Conservation (phyloP, 2,113 vertebrate species). For the Semnornis frantzii region DNA sequence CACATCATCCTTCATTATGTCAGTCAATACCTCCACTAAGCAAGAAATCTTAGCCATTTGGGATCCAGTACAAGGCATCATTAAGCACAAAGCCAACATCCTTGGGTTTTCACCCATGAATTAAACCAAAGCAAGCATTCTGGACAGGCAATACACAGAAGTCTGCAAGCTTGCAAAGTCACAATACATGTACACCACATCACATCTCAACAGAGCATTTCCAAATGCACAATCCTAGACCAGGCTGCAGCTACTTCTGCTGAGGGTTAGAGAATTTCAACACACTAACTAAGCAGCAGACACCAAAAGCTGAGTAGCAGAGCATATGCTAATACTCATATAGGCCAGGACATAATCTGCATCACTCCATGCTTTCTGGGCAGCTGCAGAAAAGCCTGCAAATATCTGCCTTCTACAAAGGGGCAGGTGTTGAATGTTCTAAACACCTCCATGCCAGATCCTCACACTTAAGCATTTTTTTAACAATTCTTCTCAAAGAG, state of each 20-base stretch:
- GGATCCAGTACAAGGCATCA: not conserved
- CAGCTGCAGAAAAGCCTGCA: not conserved
- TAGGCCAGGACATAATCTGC: not conserved
- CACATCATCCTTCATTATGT: not conserved
- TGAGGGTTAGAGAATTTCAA: not conserved
- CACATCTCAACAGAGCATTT: rapidly evolving
- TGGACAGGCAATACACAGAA: not conserved
- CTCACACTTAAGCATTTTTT: not conserved
- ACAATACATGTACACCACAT: not conserved
- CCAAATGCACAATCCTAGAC: no score
- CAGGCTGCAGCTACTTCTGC: not conserved
- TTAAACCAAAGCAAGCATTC: not conserved
- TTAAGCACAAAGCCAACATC: not conserved
- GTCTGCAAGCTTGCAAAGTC: not conserved
- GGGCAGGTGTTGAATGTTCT: not conserved
- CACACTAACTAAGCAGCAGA: not conserved
- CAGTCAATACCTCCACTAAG: not conserved
- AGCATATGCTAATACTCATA: not conserved
- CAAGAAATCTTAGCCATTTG: not conserved
- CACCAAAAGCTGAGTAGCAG: not conserved
- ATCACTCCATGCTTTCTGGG: not conserved
- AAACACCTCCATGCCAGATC: not conserved
- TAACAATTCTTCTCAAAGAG: not conserved
- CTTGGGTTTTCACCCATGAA: not conserved
- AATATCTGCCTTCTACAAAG: not conserved